Conservation (phyloP, 2,888 invertebrate species). For the Neoitamus cyanurus region DNA sequence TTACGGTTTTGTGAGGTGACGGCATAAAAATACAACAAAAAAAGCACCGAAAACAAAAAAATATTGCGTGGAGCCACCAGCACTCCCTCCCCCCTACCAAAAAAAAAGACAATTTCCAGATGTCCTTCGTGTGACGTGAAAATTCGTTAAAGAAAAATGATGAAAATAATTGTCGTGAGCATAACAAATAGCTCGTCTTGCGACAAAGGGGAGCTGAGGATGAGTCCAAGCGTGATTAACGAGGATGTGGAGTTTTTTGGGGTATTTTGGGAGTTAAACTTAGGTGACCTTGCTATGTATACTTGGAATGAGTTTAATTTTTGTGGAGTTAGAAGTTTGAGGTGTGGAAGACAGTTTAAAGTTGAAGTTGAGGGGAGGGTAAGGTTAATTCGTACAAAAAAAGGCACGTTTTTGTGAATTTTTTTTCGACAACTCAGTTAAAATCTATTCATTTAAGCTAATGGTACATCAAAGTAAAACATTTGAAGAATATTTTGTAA, state of each 20-base stretch:
- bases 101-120: background rate
- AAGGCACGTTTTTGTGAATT: no score
- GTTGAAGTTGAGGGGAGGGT: no score
- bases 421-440: no score
- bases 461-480: no score
- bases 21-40: background rate
- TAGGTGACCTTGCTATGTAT: no score
- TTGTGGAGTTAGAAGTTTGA: no score
- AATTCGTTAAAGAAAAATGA: slow-evolving; percentile 5
- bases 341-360: no score
- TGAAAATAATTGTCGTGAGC: background rate
- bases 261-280: background rate
- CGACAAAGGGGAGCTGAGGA: background rate
- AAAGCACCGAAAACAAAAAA: background rate
- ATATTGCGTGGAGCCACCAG: background rate
- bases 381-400: no score
- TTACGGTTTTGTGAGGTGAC: slow-evolving; percentile 15
- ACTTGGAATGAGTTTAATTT: no score
- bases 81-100: no score
- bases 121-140: background rate
- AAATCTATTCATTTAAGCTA: no score
- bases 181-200: background rate
- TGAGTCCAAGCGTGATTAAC: background rate
- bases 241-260: background rate
- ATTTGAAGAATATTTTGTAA: no score